Percentiles rank a stretch among this genome's conserved stretches.
Conservation (phyloP, 2,888 invertebrate species). For the Lithodes maja region DNA sequence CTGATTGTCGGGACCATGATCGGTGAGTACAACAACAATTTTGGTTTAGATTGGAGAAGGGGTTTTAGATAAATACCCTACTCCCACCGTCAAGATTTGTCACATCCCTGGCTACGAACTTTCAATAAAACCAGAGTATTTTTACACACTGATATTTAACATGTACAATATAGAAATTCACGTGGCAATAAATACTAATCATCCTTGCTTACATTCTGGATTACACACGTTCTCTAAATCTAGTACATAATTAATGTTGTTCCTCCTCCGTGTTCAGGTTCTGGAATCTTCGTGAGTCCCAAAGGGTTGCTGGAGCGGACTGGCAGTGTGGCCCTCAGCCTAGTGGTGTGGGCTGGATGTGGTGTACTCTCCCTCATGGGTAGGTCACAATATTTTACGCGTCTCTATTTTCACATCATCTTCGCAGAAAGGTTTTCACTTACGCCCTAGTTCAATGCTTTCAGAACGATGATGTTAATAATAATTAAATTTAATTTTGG, state of each 20-base stretch:
- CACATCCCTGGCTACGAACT: no score
- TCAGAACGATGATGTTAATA: not conserved
- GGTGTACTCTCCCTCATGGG: conserved; percentile 92
- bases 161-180: no score
- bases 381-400: conserved; percentile 74
- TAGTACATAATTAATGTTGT: no score
- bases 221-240: no score
- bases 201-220: no score
- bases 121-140: no score
- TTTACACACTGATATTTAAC: not conserved
- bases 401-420: no score
- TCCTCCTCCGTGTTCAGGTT: conserved; percentile 79
- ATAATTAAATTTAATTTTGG: not conserved
- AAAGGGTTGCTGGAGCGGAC: conserved; percentile 85
- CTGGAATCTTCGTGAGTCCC: conserved; percentile 98
- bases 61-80: not conserved
- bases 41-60: not conserved
- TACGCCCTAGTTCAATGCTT: not conserved
- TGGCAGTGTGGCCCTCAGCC: conserved; percentile 92
- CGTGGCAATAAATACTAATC: no score
- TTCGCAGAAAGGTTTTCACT: not conserved
- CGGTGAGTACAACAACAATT: conserved; percentile 79
- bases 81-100: no score
- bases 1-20: conserved; percentile 99
- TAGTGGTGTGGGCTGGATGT: conserved; percentile 95